A percentile compares a stretch with the other conserved stretches of the same genome.
Evolutionary conservation across 2,113 vertebrate species (phyloP).

Genomic region (Oostethus manadensis): DNA sequence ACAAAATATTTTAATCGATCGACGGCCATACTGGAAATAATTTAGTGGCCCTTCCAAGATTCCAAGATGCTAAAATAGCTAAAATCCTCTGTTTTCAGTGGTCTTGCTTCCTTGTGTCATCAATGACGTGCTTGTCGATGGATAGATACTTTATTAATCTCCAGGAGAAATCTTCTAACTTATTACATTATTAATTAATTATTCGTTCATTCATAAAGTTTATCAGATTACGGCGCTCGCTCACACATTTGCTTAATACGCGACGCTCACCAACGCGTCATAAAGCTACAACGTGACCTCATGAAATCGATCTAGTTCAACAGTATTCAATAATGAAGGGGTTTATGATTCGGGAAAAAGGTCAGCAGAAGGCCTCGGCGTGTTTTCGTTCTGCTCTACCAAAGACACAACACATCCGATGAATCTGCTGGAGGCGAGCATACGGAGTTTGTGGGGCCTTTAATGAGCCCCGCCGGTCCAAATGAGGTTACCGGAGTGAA

Average conservation of each 20-base stretch:
- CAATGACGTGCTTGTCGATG: too few relatives aligned
- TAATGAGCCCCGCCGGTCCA: conserved; percentile 58
- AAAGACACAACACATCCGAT: conserved; percentile 39
- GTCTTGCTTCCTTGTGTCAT: too few relatives aligned
- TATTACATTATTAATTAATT: not conserved
- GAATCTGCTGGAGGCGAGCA: conserved; percentile 42
- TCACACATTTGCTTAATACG: not conserved
- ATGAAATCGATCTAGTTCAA: conserved; percentile 16
- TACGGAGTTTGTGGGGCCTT: conserved; percentile 51
- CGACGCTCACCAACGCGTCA: not conserved
- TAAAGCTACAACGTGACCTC: conserved; percentile 13
- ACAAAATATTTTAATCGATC: too few relatives aligned
- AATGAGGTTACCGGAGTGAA: conserved; percentile 51
- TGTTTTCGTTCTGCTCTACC: conserved; percentile 39
- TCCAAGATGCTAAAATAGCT: too few relatives aligned
- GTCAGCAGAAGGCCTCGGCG: conserved; percentile 40
- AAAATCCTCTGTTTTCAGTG: too few relatives aligned
- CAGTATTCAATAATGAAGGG: conserved; percentile 1
- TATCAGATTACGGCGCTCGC: not conserved
- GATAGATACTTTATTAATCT: too few relatives aligned
- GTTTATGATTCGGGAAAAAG: conserved; percentile 25
- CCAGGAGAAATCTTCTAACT: not conserved
- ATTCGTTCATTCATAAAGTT: not conserved
- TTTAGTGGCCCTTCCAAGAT: too few relatives aligned
- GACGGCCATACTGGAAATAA: too few relatives aligned